Evolutionary conservation across 2,797 vertebrate genomes (phyloP), one percentile per base, ranked within the genome.

Genomic region (Gorsachius magnificus): DNA sequence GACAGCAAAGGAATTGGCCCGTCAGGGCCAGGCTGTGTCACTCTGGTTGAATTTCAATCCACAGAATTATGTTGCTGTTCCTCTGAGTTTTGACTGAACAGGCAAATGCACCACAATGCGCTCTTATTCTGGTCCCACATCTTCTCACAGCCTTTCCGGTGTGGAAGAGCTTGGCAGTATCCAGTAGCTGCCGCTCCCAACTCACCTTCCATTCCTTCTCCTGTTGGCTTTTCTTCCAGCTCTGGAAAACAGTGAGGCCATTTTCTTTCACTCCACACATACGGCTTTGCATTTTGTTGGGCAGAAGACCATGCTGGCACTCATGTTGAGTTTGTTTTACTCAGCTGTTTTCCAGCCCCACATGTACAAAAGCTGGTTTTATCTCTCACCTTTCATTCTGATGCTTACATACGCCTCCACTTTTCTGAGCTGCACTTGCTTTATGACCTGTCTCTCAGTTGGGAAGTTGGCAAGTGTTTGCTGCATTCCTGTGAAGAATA

Each of bases 271-370:
- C 51, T 93, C 45, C 33, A 64, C 21, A 54, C 53, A 56, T 24
- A 22, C 4, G n/a, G 19, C 36, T 94, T 96, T 93, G 68, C 79
- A 79, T 92, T 97, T 94, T 56, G 16, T 35, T 82, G 83, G 75
- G 41, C 65, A 96, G 54, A 70, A 86, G 96, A 71, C 35, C 43
- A 53, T 56, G 36, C 72, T 83, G 54, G 60, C 33, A 66, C 12
- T 68, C 50, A 50, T 1, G 3, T 3, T 64, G 57, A 85, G 71
- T 83, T 93, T 83, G 50, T 91, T 96, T 95, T 48, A 90, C 91
- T 93, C 93, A 82, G 74, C 21, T 90, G 25, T 82, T 95, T 96
- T 81, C 69, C 64, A 82, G 54, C 53, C 46, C n/a, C 48, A 60
- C 35, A 60, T 24, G 38, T 56, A 69, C 16, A 70, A 95, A 95